Evolutionary conservation across 2,797 vertebrate species (phyloP).

Genomic region (Pterois miles): DNA sequence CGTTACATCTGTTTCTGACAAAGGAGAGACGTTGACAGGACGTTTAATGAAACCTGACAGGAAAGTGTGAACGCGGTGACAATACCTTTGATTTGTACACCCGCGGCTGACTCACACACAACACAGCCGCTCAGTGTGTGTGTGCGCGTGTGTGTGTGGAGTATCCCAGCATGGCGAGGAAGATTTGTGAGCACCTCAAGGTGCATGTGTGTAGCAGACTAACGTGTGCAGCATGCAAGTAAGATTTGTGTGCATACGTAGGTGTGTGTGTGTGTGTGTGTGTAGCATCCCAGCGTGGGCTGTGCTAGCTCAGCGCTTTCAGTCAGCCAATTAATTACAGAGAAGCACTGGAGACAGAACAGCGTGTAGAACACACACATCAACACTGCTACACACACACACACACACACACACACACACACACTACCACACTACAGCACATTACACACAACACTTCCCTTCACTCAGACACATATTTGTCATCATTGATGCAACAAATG

Average conservation of each 20-base stretch:
- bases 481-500: constrained; percentile 73
- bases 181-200: constrained; percentile 16
- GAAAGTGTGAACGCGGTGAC: constrained; percentile 40
- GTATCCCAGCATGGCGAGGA: background rate
- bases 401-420: constrained; percentile 37
- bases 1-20: constrained; percentile 44
- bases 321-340: constrained; percentile 83
- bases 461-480: constrained; percentile 57
- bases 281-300: constrained; percentile 63
- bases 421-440: constrained; percentile 39
- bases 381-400: constrained; percentile 34
- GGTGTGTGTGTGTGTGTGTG: constrained; percentile 37
- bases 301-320: constrained; percentile 79
- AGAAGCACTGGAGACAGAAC: constrained; percentile 72
- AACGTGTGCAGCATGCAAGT: constrained; percentile 11
- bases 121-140: background rate
- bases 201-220: constrained; percentile 5
- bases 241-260: constrained; percentile 19
- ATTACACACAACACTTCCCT: constrained; percentile 56
- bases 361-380: constrained; percentile 69
- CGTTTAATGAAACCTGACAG: constrained; percentile 55
- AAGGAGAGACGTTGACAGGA: constrained; percentile 25
- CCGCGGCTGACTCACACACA: constrained; percentile 29
- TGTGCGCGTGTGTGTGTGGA: background rate
- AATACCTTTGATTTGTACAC: constrained; percentile 55